Evolutionary conservation across 2,113 vertebrate genomes (phyloP), one percentile per base, ranked within the genome.

Genomic region (Spheniscus mendiculus): DNA sequence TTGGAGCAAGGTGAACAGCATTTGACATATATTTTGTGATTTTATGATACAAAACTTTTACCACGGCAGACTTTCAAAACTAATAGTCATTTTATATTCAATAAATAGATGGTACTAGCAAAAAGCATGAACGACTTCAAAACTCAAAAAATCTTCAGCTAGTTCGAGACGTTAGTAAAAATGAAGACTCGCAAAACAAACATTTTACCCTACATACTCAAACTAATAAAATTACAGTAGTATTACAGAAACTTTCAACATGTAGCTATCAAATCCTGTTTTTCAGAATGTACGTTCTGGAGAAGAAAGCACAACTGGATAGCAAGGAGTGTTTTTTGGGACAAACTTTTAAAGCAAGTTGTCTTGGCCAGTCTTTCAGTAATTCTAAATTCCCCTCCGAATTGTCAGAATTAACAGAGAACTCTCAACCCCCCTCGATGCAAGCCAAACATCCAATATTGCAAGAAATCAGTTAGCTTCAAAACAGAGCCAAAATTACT

Each of bases 401-500:
- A 91, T 84, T 96, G 97, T 76, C 89, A 97, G 67, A 98, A 98
- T 61, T 98, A 94, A 98, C 89, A 95, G 36, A 71, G 80, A 85
- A 40, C 73, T 91, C 93, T 88, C 85, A 97, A 95, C 23, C 91
- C 76, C 29, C 63, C 58, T 69, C 71, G 58, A 40, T 30, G 65
- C 61, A 84, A 78, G 50, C 23, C 44, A 76, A 52, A 74, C 21
- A 61, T 38, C 42, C 58, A 73, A 49, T 32, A 45, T 16, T 63
- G 53, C 38, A 91, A 97, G 94, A 89, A 76, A 95, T 93, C 76
- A 84, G 71, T 91, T 49, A 70, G 83, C 77, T 86, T 79, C 59
- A 91, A 96, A 96, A 95, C 49, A 93, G 53, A 38, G 26, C 23
- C 49, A 91, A 82, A 96, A 96, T 88, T 50, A 93, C 38, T 61